Percentiles rank a stretch among this genome's conserved stretches.
Evolutionary conservation across 2,113 vertebrate genomes (phyloP).

Genomic region (Boulengeromyrus knoepffleri): DNA sequence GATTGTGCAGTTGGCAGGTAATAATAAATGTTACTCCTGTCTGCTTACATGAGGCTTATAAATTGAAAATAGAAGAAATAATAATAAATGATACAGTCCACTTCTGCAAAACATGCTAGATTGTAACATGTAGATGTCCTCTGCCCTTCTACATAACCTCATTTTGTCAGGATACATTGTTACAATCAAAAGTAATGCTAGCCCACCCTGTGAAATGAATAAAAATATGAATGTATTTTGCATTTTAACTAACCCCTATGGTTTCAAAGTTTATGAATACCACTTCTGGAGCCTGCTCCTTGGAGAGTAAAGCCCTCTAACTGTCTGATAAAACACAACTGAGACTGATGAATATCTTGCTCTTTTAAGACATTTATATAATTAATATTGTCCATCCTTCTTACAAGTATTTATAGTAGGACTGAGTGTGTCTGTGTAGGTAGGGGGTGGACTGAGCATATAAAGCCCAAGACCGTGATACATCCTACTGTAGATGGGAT

Average conservation of each 20-base stretch:
- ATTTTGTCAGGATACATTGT: background rate
- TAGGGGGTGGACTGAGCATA: background rate
- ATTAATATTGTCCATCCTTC: background rate
- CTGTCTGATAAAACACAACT: background rate
- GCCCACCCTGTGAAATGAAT: background rate
- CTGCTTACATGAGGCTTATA: background rate
- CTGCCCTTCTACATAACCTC: background rate
- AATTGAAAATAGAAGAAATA: background rate
- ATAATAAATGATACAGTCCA: background rate
- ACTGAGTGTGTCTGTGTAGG: background rate
- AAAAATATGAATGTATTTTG: background rate
- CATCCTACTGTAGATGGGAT: background rate
- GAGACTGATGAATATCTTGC: background rate
- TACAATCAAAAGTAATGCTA: background rate
- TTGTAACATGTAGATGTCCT: background rate
- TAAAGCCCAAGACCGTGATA: background rate
- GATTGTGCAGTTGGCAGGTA: background rate
- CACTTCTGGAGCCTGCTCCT: background rate
- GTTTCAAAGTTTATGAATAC: background rate
- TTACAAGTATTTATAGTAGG: background rate
- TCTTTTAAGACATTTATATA: background rate
- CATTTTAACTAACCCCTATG: background rate
- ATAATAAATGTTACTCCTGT: background rate
- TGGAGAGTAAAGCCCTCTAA: background rate
- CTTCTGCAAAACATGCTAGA: background rate